Evolutionary conservation across 2,888 invertebrate genomes (phyloP).

Genomic region (Ctenicera cuprea): DNA sequence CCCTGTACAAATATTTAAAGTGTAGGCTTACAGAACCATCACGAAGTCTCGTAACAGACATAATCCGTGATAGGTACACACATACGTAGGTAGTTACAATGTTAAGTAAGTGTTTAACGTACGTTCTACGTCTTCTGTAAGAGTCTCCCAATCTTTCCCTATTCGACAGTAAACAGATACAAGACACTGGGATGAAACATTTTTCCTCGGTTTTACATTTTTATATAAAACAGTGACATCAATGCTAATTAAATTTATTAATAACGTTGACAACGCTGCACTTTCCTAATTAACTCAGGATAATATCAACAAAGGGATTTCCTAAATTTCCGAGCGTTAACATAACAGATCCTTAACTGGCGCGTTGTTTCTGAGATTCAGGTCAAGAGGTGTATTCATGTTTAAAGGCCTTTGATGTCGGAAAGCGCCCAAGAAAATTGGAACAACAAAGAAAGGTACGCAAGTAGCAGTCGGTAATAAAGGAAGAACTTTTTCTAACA

Average conservation of each 20-base stretch:
- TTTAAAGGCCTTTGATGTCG: conserved; percentile 17
- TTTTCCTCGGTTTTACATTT: neutral
- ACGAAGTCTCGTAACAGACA: too few relatives aligned
- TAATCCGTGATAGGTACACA: too few relatives aligned
- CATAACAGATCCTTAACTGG: neutral
- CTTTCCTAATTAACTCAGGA: neutral
- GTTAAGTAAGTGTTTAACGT: too few relatives aligned
- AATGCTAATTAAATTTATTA: neutral
- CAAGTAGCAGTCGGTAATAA: neutral
- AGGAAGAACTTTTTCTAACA: neutral
- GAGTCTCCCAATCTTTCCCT: neutral
- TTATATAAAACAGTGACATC: neutral
- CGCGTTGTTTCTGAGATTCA: conserved; percentile 12
- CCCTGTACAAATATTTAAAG: too few relatives aligned
- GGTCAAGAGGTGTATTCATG: conserved; percentile 21
- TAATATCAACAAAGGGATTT: conserved; percentile 7
- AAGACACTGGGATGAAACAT: neutral
- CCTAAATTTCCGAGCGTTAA: neutral
- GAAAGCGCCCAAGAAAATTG: neutral
- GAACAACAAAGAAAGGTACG: neutral
- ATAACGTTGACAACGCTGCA: neutral
- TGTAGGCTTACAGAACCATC: too few relatives aligned
- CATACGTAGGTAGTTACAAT: too few relatives aligned
- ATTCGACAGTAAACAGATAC: neutral
- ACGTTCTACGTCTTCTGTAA: too few relatives aligned